Conservation (phyloP, 2,113 vertebrate species). For the Chitala chitala region DNA sequence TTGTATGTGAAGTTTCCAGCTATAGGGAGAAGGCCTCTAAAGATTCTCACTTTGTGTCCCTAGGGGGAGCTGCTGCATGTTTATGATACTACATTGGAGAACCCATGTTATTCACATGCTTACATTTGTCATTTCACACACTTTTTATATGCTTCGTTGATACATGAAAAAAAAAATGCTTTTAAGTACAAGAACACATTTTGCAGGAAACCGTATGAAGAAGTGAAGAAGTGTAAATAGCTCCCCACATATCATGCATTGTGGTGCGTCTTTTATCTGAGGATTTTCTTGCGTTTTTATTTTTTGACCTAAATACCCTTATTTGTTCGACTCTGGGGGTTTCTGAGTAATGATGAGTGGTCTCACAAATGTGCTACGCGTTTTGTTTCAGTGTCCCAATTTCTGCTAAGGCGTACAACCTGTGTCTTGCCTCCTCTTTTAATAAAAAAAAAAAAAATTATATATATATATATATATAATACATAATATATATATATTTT, state of each 20-base stretch:
- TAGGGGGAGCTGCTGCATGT: constrained; percentile 10
- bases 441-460: constrained; percentile 13
- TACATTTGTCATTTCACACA: constrained; percentile 39
- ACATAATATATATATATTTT: not conserved
- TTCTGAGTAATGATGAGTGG: not conserved
- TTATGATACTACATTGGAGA: no score
- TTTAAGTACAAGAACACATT: no score
- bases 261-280: not conserved
- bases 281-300: not conserved
- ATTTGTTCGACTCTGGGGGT: no score
- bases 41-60: not conserved
- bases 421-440: not conserved
- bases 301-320: constrained; percentile 6
- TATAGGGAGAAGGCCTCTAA: not conserved
- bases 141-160: no score
- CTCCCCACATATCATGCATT: not conserved
- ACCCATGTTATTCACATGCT: no score
- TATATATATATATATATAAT: not conserved
- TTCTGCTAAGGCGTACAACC: not conserved
- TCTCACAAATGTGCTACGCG: constrained; percentile 1
- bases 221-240: no score
- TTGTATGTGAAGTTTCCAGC: not conserved
- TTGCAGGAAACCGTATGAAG: no score
- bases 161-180: no score
- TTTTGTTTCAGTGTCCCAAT: not conserved